Conservation (phyloP, 92 coral and sea anemone species). For the Hydrozoanthus gracilis region DNA sequence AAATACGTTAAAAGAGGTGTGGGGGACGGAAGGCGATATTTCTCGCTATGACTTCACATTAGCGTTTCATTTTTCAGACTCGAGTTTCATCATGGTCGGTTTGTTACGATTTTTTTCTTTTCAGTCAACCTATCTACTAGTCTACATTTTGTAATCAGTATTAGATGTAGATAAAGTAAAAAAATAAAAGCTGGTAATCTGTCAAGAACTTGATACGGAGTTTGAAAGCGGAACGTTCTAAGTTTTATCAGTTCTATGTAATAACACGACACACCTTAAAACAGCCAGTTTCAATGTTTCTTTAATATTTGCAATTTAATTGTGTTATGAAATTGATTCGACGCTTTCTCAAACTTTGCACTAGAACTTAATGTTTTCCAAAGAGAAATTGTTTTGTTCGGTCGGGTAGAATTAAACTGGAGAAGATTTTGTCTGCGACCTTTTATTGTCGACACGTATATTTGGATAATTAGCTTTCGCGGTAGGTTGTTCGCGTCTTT, state of each 20-base stretch:
- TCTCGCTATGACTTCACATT: no score
- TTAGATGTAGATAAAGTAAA: conserved; percentile 10
- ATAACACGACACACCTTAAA: conserved; percentile 15
- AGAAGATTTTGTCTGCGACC: background rate
- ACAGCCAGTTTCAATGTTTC: conserved; percentile 12
- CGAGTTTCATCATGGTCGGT: no score
- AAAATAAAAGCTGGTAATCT: background rate
- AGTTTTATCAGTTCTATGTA: background rate
- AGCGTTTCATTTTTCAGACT: no score
- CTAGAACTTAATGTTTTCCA: background rate
- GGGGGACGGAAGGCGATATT: background rate
- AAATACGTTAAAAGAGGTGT: background rate
- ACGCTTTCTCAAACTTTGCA: background rate
- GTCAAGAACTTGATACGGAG: background rate
- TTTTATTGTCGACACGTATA: conserved; percentile 30
- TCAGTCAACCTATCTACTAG: conserved; percentile 7
- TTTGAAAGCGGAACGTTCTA: conserved; percentile 16
- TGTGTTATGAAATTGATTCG: background rate
- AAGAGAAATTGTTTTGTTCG: conserved; percentile 8
- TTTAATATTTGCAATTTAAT: conserved; percentile 20
- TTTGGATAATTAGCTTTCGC: conserved; percentile 23
- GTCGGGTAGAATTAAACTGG: conserved; percentile 6
- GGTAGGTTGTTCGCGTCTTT: conserved; percentile 18
- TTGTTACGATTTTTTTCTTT: background rate
- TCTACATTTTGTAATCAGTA: background rate